These are phyloP conservation scores for Peromyscus polionotus DNA, from an alignment of 2,113 vertebrate species.

Conservation along the genomic window DNA sequence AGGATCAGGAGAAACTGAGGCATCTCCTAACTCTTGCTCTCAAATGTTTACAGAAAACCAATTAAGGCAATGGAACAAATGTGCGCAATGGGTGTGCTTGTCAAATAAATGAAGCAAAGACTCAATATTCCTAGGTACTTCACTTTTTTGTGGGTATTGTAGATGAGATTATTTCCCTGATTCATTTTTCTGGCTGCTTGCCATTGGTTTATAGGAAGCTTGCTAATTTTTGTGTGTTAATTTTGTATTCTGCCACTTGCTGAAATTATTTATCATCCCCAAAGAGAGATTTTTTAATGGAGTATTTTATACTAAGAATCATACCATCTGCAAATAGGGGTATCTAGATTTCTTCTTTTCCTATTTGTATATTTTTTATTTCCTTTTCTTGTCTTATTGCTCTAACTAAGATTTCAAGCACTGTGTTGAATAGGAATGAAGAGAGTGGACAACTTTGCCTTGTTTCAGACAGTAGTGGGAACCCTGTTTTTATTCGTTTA, in stretches of 20 bases:
- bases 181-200: not conserved
- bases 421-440: not conserved
- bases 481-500: not conserved
- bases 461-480: not conserved
- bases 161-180: not conserved
- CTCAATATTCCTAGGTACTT: not conserved
- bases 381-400: not conserved
- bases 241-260: not conserved
- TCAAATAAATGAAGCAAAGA: conserved; percentile 4
- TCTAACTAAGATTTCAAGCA: not conserved
- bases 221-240: not conserved
- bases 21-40: not conserved
- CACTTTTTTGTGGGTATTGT: not conserved
- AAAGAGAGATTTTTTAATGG: not conserved
- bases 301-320: not conserved
- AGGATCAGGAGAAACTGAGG: not conserved
- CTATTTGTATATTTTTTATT: not conserved
- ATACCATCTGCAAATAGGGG: not conserved
- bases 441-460: not conserved
- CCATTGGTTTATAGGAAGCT: not conserved
- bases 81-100: not conserved
- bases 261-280: not conserved
- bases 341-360: not conserved
- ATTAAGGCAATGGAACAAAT: not conserved
- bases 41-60: not conserved